phyloP scores from a whole-genome alignment of 2,797 vertebrate species.

The Benthosema pterotum region DNA sequence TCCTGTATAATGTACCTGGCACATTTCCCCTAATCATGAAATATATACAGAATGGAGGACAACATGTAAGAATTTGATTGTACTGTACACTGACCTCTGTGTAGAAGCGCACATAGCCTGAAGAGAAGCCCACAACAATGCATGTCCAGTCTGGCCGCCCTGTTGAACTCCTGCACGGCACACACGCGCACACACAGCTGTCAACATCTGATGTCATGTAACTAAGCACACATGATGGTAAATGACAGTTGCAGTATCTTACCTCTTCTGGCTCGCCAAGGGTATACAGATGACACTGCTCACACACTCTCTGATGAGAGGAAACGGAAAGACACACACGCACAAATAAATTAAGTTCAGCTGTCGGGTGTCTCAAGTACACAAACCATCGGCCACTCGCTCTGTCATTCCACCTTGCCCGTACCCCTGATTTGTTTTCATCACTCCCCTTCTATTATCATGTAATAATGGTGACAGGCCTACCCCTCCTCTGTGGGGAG shows the following conservation, averaged over 20 bases:
- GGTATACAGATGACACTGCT: slow-evolving; percentile 93
- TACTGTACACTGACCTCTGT: slow-evolving; percentile 85
- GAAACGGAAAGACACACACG: slow-evolving; percentile 14
- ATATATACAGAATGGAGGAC: background rate
- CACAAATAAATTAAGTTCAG: slow-evolving; percentile 1
- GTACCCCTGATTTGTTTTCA: background rate
- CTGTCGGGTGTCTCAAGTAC: background rate
- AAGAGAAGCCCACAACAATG: slow-evolving; percentile 94
- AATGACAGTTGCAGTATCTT: slow-evolving; percentile 27
- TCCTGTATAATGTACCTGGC: no score
- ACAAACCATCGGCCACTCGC: background rate
- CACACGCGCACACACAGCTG: slow-evolving; percentile 1
- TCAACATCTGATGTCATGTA: background rate
- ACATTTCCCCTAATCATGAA: no score
- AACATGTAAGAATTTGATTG: background rate
- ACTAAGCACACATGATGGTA: background rate
- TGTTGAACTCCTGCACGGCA: slow-evolving; percentile 89
- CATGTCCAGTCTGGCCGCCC: slow-evolving; percentile 98
- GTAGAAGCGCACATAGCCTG: slow-evolving; percentile 96
- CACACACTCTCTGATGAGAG: slow-evolving; percentile 86
- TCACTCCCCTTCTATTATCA: background rate
- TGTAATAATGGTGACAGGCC: slow-evolving; percentile 33
- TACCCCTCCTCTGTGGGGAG: slow-evolving; percentile 92
- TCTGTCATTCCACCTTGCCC: background rate
- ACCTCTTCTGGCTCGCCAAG: slow-evolving; percentile 97